Percentiles rank a stretch among this genome's conserved stretches.
Evolutionary conservation across 2,888 invertebrate species (phyloP).

Genomic region (Cheilosia soror): DNA sequence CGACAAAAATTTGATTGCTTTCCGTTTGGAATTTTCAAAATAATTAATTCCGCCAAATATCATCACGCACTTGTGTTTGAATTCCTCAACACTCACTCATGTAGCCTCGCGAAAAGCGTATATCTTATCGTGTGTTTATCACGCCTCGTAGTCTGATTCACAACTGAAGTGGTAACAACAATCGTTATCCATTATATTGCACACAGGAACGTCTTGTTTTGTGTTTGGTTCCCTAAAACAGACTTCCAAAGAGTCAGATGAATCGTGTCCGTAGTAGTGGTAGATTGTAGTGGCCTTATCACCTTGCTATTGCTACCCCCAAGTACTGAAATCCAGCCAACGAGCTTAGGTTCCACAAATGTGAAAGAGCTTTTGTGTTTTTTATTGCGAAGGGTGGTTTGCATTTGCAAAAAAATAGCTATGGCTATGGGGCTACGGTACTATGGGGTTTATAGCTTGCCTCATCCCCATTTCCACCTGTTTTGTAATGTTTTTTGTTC

Average conservation of each 20-base stretch:
- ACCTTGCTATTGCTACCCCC: slow-evolving; percentile 52
- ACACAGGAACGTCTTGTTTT: slow-evolving; percentile 46
- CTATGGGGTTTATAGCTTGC: neutral
- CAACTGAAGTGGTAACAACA: slow-evolving; percentile 74
- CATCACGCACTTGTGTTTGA: slow-evolving; percentile 15
- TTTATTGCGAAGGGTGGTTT: neutral
- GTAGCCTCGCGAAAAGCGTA: slow-evolving; percentile 1
- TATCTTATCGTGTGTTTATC: slow-evolving; percentile 44
- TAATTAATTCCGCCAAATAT: slow-evolving; percentile 34
- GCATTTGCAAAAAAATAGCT: neutral
- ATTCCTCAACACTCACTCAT: neutral
- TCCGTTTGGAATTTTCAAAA: neutral
- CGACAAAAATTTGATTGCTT: slow-evolving; percentile 26
- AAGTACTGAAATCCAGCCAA: slow-evolving; percentile 31
- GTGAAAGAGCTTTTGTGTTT: slow-evolving; percentile 40
- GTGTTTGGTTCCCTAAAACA: slow-evolving; percentile 36
- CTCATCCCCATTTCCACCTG: slow-evolving; percentile 55
- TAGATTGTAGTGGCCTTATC: slow-evolving; percentile 60
- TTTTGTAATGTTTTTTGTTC: slow-evolving; percentile 31
- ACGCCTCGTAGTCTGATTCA: slow-evolving; percentile 67
- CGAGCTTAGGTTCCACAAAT: slow-evolving; percentile 71
- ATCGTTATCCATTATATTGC: slow-evolving; percentile 70
- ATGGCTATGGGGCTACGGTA: neutral
- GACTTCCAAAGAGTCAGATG: slow-evolving; percentile 39
- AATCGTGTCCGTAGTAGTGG: slow-evolving; percentile 52